These are phyloP conservation scores for Aplochiton taeniatus DNA, from an alignment of 2,797 vertebrate species.

Conservation along the genomic window DNA sequence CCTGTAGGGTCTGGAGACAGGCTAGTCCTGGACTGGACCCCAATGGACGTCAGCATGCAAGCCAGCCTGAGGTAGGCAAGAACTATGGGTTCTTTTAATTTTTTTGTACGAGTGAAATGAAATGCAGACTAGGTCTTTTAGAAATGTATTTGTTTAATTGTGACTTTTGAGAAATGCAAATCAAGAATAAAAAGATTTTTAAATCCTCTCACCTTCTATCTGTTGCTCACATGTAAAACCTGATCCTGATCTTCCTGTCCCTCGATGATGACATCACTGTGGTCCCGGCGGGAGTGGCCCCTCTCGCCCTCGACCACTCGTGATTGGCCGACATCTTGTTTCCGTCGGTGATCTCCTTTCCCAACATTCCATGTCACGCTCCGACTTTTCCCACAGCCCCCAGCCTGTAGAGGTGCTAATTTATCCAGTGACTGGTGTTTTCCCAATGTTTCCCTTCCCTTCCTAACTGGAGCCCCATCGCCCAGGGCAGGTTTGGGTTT, in stretches of 20 bases:
- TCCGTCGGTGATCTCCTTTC: slow-evolving; percentile 9
- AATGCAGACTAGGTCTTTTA: too few relatives aligned
- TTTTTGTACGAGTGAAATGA: too few relatives aligned
- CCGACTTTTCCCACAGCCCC: slow-evolving; percentile 6
- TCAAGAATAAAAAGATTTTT: too few relatives aligned
- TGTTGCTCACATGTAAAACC: too few relatives aligned
- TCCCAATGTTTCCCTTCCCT: slow-evolving; percentile 5
- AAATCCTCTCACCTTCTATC: too few relatives aligned
- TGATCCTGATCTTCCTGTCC: neutral
- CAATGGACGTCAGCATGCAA: too few relatives aligned
- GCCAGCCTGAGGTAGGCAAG: too few relatives aligned
- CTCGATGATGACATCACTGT: slow-evolving; percentile 1
- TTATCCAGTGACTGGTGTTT: slow-evolving; percentile 15
- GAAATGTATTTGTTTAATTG: too few relatives aligned
- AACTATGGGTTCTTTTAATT: too few relatives aligned
- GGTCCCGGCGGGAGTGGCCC: neutral
- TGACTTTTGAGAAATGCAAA: too few relatives aligned
- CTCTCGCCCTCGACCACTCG: neutral
- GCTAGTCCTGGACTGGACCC: too few relatives aligned
- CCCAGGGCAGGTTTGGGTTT: slow-evolving; percentile 13
- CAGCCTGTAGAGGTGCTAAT: slow-evolving; percentile 1
- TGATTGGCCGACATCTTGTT: slow-evolving; percentile 1
- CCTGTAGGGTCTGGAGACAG: too few relatives aligned
- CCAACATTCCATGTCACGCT: neutral
- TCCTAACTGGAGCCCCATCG: neutral